Base-by-base conservation (phyloP, 2,797 vertebrate species). In the Myripristis murdjan region DNA sequence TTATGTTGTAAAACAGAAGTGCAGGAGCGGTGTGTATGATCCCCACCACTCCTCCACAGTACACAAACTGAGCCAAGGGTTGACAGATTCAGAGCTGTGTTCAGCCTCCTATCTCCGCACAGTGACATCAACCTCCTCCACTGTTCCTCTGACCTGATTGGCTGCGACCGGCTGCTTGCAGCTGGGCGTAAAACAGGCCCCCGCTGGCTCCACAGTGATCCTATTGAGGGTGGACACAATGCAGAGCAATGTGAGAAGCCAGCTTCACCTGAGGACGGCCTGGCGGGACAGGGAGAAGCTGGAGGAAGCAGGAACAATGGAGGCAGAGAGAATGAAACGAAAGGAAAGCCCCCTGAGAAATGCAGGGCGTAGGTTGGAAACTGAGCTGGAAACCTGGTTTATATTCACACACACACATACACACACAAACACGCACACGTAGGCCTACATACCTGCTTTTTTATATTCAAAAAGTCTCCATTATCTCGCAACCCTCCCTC, bases 271-370 rank as follows among this genome's bases (percentile, higher is more conserved):
- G 66, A 84, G 85, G 84, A 82, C 0, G n/a, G 72, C 73, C 82
- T 53, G 3, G 48, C 24, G 22, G 84, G 75, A 20, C 43, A 64
- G 67, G 49, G 72, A 81, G 67, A 80, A 75, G 75, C 12, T 24
- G 46, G 81, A 91, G 84, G 84, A 91, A 90, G 75, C 44, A 0
- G 53, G 23, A 83, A 95, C 92, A 94, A 94, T 92, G 75, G 59
- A 73, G 47, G 65, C 49, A 81, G 70, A 73, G 73, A 91, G 70
- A 70, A 49, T 82, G 74, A 84, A 79, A 79, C 92, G 92, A 94
- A 94, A 94, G 84, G 3, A 18, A 93, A 94, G 87, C 93, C 90
- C 89, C 91, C 91, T 94, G 93, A 92, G 94, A 94, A 94, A 90
- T 75, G 67, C 60, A 83, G 81, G 85, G 89, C 64, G 81, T 86